Conservation (phyloP, 37 sponge, comb jelly and placozoan genomes). For the Halichondria panicea region DNA sequence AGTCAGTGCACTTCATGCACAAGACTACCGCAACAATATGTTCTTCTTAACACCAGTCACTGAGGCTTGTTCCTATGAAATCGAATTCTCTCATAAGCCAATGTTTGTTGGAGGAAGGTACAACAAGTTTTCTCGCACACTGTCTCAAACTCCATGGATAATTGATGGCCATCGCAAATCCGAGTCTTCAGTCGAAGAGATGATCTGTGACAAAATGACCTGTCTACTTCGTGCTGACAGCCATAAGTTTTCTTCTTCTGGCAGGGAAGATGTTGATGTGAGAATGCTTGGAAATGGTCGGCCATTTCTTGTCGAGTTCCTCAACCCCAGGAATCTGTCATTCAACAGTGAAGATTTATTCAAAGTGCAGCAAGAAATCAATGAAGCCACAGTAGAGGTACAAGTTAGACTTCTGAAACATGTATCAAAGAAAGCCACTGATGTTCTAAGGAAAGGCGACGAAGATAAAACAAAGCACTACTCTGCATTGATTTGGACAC, state of each 20-base stretch:
- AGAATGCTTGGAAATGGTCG: slow-evolving; percentile 93
- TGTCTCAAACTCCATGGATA: slow-evolving; percentile 96
- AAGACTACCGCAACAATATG: no score
- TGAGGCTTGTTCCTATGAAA: slow-evolving; percentile 1
- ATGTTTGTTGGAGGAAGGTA: slow-evolving; percentile 86
- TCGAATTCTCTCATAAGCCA: slow-evolving; percentile 48
- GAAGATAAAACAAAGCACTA: slow-evolving; percentile 88
- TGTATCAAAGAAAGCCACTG: slow-evolving; percentile 44
- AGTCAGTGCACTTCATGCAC: slow-evolving; percentile 10
- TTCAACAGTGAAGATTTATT: slow-evolving; percentile 3
- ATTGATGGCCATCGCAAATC: slow-evolving; percentile 83
- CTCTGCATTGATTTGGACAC: slow-evolving; percentile 66
- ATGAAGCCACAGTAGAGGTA: slow-evolving; percentile 40
- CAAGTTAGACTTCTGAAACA: slow-evolving; percentile 44
- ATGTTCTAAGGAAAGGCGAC: slow-evolving; percentile 85
- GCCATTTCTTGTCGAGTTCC: slow-evolving; percentile 83
- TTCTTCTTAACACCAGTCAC: slow-evolving; percentile 14
- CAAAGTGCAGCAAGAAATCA: slow-evolving; percentile 54
- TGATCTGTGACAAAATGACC: slow-evolving; percentile 47
- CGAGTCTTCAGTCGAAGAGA: slow-evolving; percentile 80
- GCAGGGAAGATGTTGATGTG: slow-evolving; percentile 98
- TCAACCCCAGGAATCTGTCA: slow-evolving; percentile 61
- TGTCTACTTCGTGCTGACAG: neutral
- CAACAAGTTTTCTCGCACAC: slow-evolving; percentile 83
- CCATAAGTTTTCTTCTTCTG: slow-evolving; percentile 82